Evolutionary conservation across 2,888 invertebrate genomes (phyloP), one percentile per base, ranked within the genome.

Genomic region (Cheilosia variabilis): DNA sequence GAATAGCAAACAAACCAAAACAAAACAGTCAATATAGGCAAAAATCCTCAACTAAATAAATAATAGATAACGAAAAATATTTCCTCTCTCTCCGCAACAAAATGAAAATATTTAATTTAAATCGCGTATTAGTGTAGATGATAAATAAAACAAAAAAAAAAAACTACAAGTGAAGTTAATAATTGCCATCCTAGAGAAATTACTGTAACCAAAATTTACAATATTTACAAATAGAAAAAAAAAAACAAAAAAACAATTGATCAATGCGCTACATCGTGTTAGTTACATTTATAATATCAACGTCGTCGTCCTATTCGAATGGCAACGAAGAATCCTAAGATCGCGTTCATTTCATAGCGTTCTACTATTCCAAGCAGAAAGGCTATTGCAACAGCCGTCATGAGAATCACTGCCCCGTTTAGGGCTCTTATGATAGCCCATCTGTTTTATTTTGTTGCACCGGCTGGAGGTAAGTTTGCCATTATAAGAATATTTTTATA

Each of bases 391-490:
- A 57, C 68, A 78, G 83, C 90, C 91, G 91, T 90, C 91, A 92
- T 92, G 92, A 91, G 90, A 91, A 90, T 90, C 89, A 90, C 90
- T 89, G 89, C 90, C 89, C 91, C 90, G 81, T 90, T 91, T 88
- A 89, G 90, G 89, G 90, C 91, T 89, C 89, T 92, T 88, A 89
- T 92, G 89, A 89, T 92, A 89, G 90, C 91, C 91, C 92, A 92
- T 90, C 90, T 92, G 75, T 90, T 91, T 89, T 90, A 90, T 86
- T 90, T 90, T 88, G 91, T 92, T 87, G 90, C 91, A 89, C 90
- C 91, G 89, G 92, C 92, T 89, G 92, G 92, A 89, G 92, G 92
- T 92, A 90, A 91, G 92, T 91, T 45, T 37, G 6, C 60, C 57
- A 63, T 45, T 73, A 22, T 24, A 9, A 27, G 19, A 37, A 45